Percentiles rank a stretch among this genome's conserved stretches.
Conservation (phyloP, 2,888 invertebrate species). For the Periphyllus acericola region DNA sequence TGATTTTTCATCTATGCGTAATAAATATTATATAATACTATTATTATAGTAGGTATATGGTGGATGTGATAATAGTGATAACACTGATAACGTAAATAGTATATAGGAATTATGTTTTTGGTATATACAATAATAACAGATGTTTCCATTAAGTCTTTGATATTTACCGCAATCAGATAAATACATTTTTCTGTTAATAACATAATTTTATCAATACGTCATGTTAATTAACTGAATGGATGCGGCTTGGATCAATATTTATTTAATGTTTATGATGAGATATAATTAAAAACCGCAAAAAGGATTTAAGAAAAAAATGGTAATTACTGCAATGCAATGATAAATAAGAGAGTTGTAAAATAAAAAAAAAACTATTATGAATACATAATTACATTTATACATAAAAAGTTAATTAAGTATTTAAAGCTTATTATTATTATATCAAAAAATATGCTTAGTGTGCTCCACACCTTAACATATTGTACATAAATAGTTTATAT, state of each 20-base stretch:
- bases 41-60: background rate
- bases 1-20: background rate
- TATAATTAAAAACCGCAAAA: constrained; percentile 31
- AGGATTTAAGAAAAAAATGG: background rate
- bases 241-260: background rate
- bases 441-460: background rate
- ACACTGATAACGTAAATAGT: constrained; percentile 14
- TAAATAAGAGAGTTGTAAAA: background rate
- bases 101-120: constrained; percentile 29
- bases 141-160: constrained; percentile 45
- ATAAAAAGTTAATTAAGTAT: background rate
- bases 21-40: background rate
- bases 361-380: constrained; percentile 16
- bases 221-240: constrained; percentile 41
- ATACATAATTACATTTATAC: background rate
- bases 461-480: background rate
- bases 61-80: background rate
- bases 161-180: constrained; percentile 27
- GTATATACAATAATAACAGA: constrained; percentile 29
- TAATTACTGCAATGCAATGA: constrained; percentile 13
- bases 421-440: background rate
- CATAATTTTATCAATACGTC: constrained; percentile 41
- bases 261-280: constrained; percentile 18
- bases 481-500: background rate
- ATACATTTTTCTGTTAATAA: constrained; percentile 26